Conservation (phyloP, 1,140 invertebrate genomes). For the Harpegnathos saltator region DNA sequence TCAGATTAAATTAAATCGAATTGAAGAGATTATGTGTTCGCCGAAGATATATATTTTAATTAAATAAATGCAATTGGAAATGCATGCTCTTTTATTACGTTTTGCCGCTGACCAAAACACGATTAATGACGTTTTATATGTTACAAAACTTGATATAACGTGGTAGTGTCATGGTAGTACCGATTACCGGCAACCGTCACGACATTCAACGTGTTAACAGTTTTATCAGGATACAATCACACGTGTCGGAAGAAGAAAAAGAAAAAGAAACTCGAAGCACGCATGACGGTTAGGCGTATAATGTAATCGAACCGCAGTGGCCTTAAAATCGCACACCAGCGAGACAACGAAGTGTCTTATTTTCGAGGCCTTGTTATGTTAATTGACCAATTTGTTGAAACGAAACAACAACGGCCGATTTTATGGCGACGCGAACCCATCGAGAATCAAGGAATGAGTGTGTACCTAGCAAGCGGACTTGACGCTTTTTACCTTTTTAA, state of each 20-base stretch:
- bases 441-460: constrained; percentile 44
- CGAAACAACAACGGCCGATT: constrained; percentile 39
- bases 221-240: constrained; percentile 18
- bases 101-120: no score
- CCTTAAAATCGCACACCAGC: constrained; percentile 65
- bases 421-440: constrained; percentile 33
- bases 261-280: constrained; percentile 2
- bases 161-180: no score
- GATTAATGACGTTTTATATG: no score
- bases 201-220: not conserved
- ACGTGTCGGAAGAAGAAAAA: not conserved
- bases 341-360: constrained; percentile 73
- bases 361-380: constrained; percentile 67
- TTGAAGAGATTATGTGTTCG: no score
- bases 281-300: not conserved
- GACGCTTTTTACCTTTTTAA: constrained; percentile 1
- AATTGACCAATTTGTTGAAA: constrained; percentile 44
- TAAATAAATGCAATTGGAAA: no score
- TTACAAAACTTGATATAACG: no score
- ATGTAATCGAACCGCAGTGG: constrained; percentile 66
- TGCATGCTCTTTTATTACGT: no score
- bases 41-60: no score
- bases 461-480: constrained; percentile 20
- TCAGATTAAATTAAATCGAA: no score
- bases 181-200: no score